A percentile compares a stretch with the other conserved stretches of the same genome.
Evolutionary conservation across 2,888 invertebrate species (phyloP).

Genomic region (Drosophila longiperda): DNA sequence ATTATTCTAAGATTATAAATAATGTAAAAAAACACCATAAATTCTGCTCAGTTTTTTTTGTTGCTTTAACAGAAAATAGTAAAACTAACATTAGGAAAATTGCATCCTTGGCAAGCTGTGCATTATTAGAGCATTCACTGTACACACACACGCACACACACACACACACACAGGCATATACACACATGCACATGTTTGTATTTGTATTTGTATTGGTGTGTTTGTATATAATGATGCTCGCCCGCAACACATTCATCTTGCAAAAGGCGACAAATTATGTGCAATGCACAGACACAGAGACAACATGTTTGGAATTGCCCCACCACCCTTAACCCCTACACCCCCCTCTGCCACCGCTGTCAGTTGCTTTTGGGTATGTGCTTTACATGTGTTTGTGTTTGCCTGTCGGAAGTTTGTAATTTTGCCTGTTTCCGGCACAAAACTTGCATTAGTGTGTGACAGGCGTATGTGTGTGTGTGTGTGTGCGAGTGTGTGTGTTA

Average conservation of each 20-base stretch:
- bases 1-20: background rate
- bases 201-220: conserved; percentile 14
- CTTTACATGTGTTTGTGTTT: conserved; percentile 73
- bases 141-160: background rate
- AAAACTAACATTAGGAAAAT: no score
- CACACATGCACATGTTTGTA: background rate
- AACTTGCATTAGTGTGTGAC: conserved; percentile 78
- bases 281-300: conserved; percentile 71
- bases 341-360: background rate
- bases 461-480: conserved; percentile 12
- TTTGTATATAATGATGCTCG: conserved; percentile 48
- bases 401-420: conserved; percentile 84
- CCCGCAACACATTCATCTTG: conserved; percentile 76
- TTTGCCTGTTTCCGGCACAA: conserved; percentile 84
- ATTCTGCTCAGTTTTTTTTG: background rate
- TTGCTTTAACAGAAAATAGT: background rate
- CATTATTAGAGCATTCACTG: background rate
- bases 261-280: conserved; percentile 80
- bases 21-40: background rate
- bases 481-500: conserved; percentile 8
- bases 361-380: conserved; percentile 47
- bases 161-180: background rate
- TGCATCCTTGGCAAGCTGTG: background rate
- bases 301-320: conserved; percentile 57
- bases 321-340: background rate